Conservation (phyloP, 2,888 invertebrate genomes). For the Xanthorhoe designata region DNA sequence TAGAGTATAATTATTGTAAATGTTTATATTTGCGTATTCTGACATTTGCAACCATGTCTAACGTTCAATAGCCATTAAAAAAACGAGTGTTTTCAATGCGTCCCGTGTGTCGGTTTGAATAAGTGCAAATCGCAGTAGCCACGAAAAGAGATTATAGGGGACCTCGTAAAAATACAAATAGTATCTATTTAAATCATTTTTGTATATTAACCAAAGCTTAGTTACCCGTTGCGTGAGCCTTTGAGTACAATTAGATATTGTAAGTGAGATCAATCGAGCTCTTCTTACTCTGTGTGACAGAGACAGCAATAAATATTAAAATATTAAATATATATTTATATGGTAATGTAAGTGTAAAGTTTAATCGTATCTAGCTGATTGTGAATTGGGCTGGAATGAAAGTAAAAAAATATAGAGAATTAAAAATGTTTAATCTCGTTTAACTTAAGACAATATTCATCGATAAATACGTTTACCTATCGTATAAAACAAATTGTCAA, state of each 20-base stretch:
- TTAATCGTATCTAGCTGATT: slow-evolving; percentile 31
- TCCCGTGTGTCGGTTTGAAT: slow-evolving; percentile 10
- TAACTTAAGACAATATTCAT: too few species aligned
- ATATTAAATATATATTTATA: slow-evolving; percentile 52
- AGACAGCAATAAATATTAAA: slow-evolving; percentile 79
- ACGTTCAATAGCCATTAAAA: not conserved
- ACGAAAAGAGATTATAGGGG: slow-evolving; percentile 52
- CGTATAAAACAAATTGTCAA: too few species aligned
- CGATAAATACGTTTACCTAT: too few species aligned
- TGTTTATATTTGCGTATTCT: too few species aligned
- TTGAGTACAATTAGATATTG: slow-evolving; percentile 63
- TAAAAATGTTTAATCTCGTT: too few species aligned
- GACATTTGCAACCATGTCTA: too few species aligned
- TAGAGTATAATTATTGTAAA: too few species aligned
- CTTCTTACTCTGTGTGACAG: slow-evolving; percentile 80
- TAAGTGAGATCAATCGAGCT: slow-evolving; percentile 80
- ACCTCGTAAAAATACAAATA: slow-evolving; percentile 55
- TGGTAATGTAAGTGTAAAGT: slow-evolving; percentile 52
- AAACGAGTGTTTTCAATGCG: not conserved
- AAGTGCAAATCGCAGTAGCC: slow-evolving; percentile 5
- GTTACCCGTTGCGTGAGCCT: slow-evolving; percentile 48
- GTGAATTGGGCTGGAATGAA: slow-evolving; percentile 28
- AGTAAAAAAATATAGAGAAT: too few species aligned
- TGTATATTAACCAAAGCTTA: slow-evolving; percentile 59
- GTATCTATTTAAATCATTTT: slow-evolving; percentile 49